Base-by-base conservation (phyloP, 2,113 vertebrate species). In the Sebastes schlegelii region DNA sequence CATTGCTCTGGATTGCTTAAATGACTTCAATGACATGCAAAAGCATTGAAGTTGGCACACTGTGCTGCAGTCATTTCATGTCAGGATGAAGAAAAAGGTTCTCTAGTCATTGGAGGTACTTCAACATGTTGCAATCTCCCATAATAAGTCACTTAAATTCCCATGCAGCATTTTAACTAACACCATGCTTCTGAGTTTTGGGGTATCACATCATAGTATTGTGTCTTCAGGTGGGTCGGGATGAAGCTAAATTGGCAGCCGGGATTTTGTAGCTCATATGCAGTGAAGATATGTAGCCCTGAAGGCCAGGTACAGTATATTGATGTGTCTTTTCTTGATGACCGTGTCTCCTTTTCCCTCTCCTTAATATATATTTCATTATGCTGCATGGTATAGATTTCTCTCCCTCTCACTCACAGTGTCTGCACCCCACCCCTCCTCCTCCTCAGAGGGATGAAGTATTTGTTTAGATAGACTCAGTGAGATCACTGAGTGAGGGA, bases 381-480 rank as follows among this genome's bases (percentile, higher is more conserved):
- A 65, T 16, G 58, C 16, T 16, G 8, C 46, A 65, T 42, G 14
- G 54, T 82, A 51, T 17, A 66, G 63, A 69, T 57, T 62, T 80
- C n/a, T 67, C 63, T 69, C 61, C 43, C 43, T 51, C 4, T 40
- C 23, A 40, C 58, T 74, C 62, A 43, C 48, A 72, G 62, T 43
- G 49, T 60, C 45, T 54, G 21, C 49, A 8, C 51, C 60, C 45
- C 49, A 21, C 17, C 63, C 45, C 60, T 54, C 64, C 48, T 51
- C 16, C 67, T 63, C 76, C 74, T 86, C 73, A 60, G 75, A 72
- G 55, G 68, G 85, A 90, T 89, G 73, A 91, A 88, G 74, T 78
- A 86, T 88, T 89, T 91, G 89, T 88, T 90, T 86, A 78, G 83
- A 63, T 62, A 88, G 84, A 58, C 57, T 73, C 9, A 58, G 86